A percentile compares a stretch with the other conserved stretches of the same genome.
Conservation (phyloP, 2,797 vertebrate species). For the Dallia pectoralis region DNA sequence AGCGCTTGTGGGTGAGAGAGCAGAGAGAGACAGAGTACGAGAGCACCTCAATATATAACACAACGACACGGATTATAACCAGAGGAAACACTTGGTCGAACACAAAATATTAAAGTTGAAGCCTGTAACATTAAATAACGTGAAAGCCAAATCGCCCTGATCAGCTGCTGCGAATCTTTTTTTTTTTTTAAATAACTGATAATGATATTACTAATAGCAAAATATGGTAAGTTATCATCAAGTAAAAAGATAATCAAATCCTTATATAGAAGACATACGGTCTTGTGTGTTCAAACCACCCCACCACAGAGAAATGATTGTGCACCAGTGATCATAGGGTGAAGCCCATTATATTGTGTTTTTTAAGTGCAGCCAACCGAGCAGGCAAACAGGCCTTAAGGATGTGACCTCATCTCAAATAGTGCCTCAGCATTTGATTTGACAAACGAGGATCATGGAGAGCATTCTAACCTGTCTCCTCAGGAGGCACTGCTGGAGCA, state of each 20-base stretch:
- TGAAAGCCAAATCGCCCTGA: too few relatives aligned
- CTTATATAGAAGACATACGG: not conserved
- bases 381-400: conserved; percentile 1
- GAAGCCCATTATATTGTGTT: not conserved
- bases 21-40: too few relatives aligned
- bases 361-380: conserved; percentile 14
- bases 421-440: conserved; percentile 18
- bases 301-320: not conserved
- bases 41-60: too few relatives aligned
- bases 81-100: too few relatives aligned
- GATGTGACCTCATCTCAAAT: not conserved
- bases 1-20: too few relatives aligned
- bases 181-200: not conserved
- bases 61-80: too few relatives aligned
- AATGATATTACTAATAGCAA: not conserved
- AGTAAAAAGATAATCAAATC: not conserved
- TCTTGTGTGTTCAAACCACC: not conserved
- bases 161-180: too few relatives aligned
- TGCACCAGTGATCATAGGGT: not conserved
- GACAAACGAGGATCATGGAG: conserved; percentile 41
- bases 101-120: too few relatives aligned
- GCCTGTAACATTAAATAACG: too few relatives aligned
- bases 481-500: conserved; percentile 39
- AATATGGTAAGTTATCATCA: not conserved
- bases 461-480: conserved; percentile 68